A percentile compares a stretch with the other conserved stretches of the same genome.
Conservation (phyloP, 2,888 invertebrate species). For the Gymnocheta viridis region DNA sequence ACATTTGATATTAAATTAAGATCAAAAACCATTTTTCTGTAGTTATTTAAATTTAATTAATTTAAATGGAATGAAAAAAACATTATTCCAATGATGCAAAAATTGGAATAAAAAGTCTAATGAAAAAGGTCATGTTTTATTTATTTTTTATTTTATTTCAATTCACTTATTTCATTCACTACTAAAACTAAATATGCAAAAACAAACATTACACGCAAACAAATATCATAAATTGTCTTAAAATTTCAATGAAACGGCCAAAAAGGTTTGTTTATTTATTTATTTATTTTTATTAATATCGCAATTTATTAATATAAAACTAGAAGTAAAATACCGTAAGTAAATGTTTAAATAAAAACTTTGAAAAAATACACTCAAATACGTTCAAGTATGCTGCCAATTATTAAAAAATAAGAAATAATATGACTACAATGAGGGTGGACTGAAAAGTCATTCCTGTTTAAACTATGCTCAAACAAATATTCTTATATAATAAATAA, state of each 20-base stretch:
- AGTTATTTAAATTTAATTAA: too few relatives aligned
- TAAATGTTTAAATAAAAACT: conserved; percentile 47
- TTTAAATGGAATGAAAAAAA: too few relatives aligned
- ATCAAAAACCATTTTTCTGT: too few relatives aligned
- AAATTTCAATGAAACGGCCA: background rate
- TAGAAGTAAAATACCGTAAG: conserved; percentile 41
- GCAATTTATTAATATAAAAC: conserved; percentile 44
- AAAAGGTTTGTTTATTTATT: conserved; percentile 8
- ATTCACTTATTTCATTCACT: too few relatives aligned
- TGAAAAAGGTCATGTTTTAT: too few relatives aligned
- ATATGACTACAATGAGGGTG: background rate
- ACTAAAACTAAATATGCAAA: too few relatives aligned
- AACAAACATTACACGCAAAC: background rate
- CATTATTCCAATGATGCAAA: too few relatives aligned
- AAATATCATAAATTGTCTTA: conserved; percentile 7
- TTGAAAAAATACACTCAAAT: conserved; percentile 14
- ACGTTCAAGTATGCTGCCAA: background rate
- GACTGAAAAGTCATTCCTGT: background rate
- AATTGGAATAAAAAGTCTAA: too few relatives aligned
- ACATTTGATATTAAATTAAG: too few relatives aligned
- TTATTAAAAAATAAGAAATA: background rate
- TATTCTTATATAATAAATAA: too few relatives aligned
- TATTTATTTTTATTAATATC: conserved; percentile 39
- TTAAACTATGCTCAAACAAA: background rate
- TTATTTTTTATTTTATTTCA: too few relatives aligned